Percentiles rank a stretch among this genome's conserved stretches.
phyloP scores from a whole-genome alignment of 2,888 invertebrate genomes.

The Nowickia ferox region DNA sequence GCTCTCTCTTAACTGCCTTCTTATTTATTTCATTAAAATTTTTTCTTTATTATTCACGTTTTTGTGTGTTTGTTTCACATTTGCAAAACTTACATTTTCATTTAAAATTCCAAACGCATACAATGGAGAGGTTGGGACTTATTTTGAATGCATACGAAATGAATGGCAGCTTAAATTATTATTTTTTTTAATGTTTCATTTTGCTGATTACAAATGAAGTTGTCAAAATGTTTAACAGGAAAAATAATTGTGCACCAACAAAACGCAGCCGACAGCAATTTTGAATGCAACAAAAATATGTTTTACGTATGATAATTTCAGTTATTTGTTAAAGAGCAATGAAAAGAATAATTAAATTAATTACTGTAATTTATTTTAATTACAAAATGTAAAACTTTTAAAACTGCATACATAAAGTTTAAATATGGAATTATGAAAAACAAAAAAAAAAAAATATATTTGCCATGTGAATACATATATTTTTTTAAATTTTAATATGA shows the following conservation, averaged over 20 bases:
- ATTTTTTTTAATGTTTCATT: slow-evolving; percentile 16
- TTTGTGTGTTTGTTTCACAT: slow-evolving; percentile 20
- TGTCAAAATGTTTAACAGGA: slow-evolving; percentile 72
- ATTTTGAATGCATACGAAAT: slow-evolving; percentile 39
- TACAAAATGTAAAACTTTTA: not conserved
- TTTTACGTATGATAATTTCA: slow-evolving; percentile 2
- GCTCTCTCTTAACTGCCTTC: not conserved
- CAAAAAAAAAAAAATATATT: no score
- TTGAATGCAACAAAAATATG: slow-evolving; percentile 41
- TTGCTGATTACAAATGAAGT: slow-evolving; percentile 71
- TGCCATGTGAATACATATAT: no score
- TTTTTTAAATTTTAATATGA: no score
- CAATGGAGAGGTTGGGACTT: slow-evolving; percentile 53
- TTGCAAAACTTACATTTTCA: slow-evolving; percentile 58
- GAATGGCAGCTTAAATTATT: slow-evolving; percentile 56
- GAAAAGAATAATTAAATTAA: slow-evolving; percentile 8
- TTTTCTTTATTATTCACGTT: slow-evolving; percentile 7
- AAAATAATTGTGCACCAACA: slow-evolving; percentile 64
- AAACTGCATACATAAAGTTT: not conserved
- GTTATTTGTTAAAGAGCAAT: not conserved
- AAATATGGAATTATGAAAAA: not conserved
- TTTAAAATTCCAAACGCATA: slow-evolving; percentile 61
- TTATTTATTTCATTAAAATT: slow-evolving; percentile 7
- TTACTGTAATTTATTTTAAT: slow-evolving; percentile 21
- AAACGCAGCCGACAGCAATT: slow-evolving; percentile 24